phyloP scores from a whole-genome alignment of 2,888 invertebrate species.

The Ptychoptera contaminata region DNA sequence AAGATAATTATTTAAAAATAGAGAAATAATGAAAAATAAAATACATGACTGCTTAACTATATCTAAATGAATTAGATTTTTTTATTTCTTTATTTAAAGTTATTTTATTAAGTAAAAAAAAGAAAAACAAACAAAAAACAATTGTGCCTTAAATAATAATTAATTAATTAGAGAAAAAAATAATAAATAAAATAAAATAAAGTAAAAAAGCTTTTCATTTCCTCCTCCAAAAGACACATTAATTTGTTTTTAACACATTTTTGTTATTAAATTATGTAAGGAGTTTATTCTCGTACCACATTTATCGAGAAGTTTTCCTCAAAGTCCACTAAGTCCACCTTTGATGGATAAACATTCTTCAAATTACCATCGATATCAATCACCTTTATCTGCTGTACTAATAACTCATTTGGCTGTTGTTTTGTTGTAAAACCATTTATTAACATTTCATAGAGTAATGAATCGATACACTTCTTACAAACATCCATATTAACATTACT shows the following conservation, averaged over 20 bases:
- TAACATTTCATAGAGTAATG: constrained; percentile 46
- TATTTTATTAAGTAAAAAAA: no score
- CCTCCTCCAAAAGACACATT: no score
- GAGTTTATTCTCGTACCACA: constrained; percentile 4
- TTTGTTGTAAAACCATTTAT: constrained; percentile 31
- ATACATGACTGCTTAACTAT: no score
- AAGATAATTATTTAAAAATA: no score
- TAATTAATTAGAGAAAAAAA: neutral
- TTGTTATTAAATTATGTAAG: no score
- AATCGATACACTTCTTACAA: constrained; percentile 52
- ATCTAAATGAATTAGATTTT: no score
- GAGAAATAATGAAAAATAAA: no score
- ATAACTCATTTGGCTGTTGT: constrained; percentile 20
- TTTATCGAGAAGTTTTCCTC: constrained; percentile 1
- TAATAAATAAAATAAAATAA: no score
- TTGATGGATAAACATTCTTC: constrained; percentile 64
- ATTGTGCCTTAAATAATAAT: neutral
- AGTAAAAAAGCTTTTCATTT: no score
- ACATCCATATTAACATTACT: constrained; percentile 45
- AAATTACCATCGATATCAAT: constrained; percentile 53
- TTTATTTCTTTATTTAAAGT: no score
- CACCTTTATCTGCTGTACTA: constrained; percentile 52
- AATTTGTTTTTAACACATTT: no score
- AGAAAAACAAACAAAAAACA: no score
- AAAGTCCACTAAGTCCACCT: constrained; percentile 41